Percentiles rank a stretch among this genome's conserved stretches.
phyloP scores from a whole-genome alignment of 2,888 invertebrate genomes.

The Lycaena phlaeas region DNA sequence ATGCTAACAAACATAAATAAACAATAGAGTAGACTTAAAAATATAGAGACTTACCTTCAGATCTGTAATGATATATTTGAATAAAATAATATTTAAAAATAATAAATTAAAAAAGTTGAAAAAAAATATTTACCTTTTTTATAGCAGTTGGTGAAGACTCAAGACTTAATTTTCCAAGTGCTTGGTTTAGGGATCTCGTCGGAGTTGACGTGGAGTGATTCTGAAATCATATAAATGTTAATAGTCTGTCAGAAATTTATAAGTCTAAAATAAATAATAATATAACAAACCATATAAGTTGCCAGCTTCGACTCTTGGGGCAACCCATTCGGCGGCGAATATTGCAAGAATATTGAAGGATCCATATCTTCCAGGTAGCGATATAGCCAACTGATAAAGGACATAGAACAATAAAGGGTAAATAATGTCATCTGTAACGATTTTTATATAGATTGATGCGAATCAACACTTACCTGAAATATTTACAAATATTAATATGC shows the following conservation, averaged over 20 bases:
- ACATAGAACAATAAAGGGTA: slow-evolving; percentile 4
- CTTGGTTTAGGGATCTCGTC: slow-evolving; percentile 39
- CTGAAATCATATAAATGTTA: slow-evolving; percentile 30
- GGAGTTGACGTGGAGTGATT: slow-evolving; percentile 48
- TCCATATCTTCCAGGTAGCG: slow-evolving; percentile 74
- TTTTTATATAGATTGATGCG: background rate
- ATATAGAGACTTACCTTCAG: background rate
- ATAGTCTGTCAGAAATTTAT: too few species aligned
- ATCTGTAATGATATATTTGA: background rate
- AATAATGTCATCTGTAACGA: slow-evolving; percentile 1
- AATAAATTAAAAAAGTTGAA: background rate
- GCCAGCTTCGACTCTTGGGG: slow-evolving; percentile 89
- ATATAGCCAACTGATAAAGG: slow-evolving; percentile 30
- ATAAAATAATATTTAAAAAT: slow-evolving; percentile 3
- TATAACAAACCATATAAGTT: slow-evolving; percentile 82
- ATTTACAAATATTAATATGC: slow-evolving; percentile 25
- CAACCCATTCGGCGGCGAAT: slow-evolving; percentile 80
- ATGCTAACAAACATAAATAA: too few species aligned
- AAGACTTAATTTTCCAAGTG: slow-evolving; percentile 42
- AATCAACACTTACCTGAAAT: slow-evolving; percentile 20
- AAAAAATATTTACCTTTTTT: slow-evolving; percentile 34
- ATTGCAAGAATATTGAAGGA: slow-evolving; percentile 78
- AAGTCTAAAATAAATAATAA: background rate
- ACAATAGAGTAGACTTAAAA: too few species aligned
- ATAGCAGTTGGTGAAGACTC: slow-evolving; percentile 46